Percentiles rank a stretch among this genome's conserved stretches.
phyloP scores from a whole-genome alignment of 2,888 invertebrate species.

The Chamaedrilus cognettii region DNA sequence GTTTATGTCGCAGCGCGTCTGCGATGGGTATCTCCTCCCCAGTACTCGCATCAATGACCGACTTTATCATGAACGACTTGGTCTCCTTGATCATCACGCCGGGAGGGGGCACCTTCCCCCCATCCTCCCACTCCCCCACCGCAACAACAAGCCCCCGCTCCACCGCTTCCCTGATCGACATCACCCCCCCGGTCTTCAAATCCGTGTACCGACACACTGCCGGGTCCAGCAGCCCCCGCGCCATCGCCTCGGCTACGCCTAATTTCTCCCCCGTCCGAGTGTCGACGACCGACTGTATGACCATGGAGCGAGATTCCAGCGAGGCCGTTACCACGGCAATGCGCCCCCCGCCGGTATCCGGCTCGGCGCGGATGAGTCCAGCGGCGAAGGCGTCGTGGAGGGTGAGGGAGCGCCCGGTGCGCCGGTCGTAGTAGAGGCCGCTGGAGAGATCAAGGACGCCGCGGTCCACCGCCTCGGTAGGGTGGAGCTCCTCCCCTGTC shows the following conservation, averaged over 20 bases:
- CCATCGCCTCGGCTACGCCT: conserved; percentile 69
- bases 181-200: conserved; percentile 63
- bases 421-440: conserved; percentile 59
- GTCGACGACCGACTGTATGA: conserved; percentile 70
- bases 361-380: conserved; percentile 74
- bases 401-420: conserved; percentile 63
- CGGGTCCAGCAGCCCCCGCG: conserved; percentile 72
- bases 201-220: conserved; percentile 64
- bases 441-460: conserved; percentile 59
- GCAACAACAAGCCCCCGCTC: conserved; percentile 71
- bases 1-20: conserved; percentile 89
- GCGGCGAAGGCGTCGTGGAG: conserved; percentile 78
- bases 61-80: conserved; percentile 46
- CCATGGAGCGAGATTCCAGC: conserved; percentile 75
- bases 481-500: conserved; percentile 66
- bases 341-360: conserved; percentile 63
- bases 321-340: conserved; percentile 63
- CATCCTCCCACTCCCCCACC: conserved; percentile 3
- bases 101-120: conserved; percentile 3
- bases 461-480: conserved; percentile 55
- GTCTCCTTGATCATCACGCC: conserved; percentile 24
- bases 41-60: conserved; percentile 75
- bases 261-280: conserved; percentile 78
- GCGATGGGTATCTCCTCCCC: conserved; percentile 69
- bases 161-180: conserved; percentile 80